Evolutionary conservation across 2,797 vertebrate genomes (phyloP).

Genomic region (Capromys pilorides): DNA sequence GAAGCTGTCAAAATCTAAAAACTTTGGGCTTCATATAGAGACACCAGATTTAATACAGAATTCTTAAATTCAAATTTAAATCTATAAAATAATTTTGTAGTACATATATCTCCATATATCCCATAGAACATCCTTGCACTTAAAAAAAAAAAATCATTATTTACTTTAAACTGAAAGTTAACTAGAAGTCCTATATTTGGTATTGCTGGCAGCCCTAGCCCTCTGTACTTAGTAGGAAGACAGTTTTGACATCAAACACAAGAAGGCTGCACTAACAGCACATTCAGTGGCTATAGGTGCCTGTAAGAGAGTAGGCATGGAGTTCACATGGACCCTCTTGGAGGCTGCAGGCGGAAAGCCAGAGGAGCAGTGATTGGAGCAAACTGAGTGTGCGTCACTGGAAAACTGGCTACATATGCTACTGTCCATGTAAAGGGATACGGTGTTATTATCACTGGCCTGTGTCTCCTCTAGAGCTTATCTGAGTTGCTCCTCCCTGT

Average conservation of each 20-base stretch:
- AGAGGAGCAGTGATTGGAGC: background rate
- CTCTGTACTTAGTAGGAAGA: background rate
- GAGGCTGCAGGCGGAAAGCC: background rate
- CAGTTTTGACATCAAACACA: background rate
- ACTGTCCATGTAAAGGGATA: background rate
- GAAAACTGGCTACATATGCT: background rate
- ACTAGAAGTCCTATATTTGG: background rate
- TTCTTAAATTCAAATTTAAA: slow-evolving; percentile 3
- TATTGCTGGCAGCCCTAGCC: background rate
- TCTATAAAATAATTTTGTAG: slow-evolving; percentile 27
- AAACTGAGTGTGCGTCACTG: background rate
- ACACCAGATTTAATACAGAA: background rate
- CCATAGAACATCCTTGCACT: background rate
- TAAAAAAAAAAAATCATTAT: background rate
- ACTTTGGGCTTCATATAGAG: background rate
- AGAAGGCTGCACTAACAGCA: background rate
- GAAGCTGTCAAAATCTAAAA: slow-evolving; percentile 17
- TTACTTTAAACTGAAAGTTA: slow-evolving; percentile 41
- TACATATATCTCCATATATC: background rate
- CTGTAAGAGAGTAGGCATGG: background rate
- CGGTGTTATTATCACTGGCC: background rate
- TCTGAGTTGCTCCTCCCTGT: background rate
- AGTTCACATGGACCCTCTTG: background rate
- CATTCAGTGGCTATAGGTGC: background rate
- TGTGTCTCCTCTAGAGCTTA: background rate